phyloP scores from a whole-genome alignment of 2,113 vertebrate species.

The Brachypteracias leptosomus region DNA sequence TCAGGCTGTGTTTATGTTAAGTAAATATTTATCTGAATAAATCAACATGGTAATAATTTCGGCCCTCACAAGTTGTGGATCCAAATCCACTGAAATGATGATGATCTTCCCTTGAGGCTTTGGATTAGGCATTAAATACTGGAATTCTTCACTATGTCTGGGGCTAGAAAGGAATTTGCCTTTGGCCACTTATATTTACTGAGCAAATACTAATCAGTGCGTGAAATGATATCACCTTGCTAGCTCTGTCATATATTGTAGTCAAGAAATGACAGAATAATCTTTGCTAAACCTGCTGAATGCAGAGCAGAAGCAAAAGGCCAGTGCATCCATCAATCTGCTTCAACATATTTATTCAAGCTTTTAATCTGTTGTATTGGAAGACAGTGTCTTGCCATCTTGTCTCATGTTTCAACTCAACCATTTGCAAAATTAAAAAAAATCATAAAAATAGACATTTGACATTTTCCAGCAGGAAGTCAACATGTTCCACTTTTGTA shows the following conservation, averaged over 20 bases:
- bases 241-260: background rate
- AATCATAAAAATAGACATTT: background rate
- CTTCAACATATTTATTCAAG: background rate
- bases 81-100: background rate
- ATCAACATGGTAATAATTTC: background rate
- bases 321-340: background rate
- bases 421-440: background rate
- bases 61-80: background rate
- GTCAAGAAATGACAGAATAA: slow-evolving; percentile 14
- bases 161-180: background rate
- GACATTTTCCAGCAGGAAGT: background rate
- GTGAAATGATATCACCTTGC: background rate
- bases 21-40: background rate
- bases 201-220: background rate
- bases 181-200: background rate
- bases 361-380: background rate
- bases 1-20: background rate
- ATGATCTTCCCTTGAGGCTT: background rate
- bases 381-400: background rate
- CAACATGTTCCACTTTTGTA: background rate
- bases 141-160: background rate
- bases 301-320: background rate
- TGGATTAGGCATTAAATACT: background rate
- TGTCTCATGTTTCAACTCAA: background rate
- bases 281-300: slow-evolving; percentile 32